Evolutionary conservation across 2,113 vertebrate species (phyloP).

Genomic region (Pitta sordida): DNA sequence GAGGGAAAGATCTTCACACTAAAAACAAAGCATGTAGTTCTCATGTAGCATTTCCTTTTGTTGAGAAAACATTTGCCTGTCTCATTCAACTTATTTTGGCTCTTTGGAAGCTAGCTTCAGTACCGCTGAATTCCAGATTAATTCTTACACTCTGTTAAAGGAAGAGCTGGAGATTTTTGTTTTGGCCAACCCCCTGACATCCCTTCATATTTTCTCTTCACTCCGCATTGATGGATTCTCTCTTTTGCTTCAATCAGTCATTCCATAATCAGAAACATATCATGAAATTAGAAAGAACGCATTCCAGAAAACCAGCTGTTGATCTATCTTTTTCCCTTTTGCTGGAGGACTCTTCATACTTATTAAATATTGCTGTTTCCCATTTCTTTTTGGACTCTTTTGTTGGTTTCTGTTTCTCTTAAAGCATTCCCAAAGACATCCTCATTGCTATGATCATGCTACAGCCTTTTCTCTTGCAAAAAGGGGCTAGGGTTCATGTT

Average conservation of each 20-base stretch:
- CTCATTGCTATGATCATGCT: accelerated
- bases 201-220: not conserved
- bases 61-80: not conserved
- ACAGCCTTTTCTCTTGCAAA: not conserved
- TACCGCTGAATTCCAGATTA: not conserved
- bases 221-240: not conserved
- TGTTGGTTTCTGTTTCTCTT: not conserved
- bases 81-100: not conserved
- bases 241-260: not conserved
- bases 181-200: not conserved
- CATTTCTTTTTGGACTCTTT: not conserved
- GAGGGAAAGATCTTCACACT: not conserved
- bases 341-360: not conserved
- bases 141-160: not conserved
- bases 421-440: not conserved
- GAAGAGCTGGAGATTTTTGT: not conserved
- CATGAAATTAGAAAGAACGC: not conserved
- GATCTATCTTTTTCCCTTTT: not conserved
- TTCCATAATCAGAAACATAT: not conserved
- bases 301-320: not conserved
- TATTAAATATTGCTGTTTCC: not conserved
- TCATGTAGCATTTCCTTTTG: not conserved
- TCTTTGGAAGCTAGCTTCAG: not conserved
- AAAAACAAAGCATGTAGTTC: not conserved
- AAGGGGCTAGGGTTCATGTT: not conserved